A percentile compares a stretch with the other conserved stretches of the same genome.
Conservation (phyloP, 2,888 invertebrate genomes). For the Drosophila ustulata region DNA sequence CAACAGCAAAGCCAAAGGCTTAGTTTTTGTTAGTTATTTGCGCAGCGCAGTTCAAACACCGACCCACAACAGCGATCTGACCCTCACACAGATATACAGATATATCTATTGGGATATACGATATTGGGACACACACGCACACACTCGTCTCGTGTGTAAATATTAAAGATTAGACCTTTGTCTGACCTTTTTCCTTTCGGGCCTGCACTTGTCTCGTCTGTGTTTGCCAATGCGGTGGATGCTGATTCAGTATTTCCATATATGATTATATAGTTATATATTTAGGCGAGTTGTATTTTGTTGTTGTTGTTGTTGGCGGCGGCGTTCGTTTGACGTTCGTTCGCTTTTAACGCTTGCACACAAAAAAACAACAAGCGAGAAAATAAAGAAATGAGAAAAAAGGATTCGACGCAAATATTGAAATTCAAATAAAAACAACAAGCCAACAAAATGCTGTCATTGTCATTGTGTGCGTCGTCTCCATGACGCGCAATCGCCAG, state of each 20-base stretch:
- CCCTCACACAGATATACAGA: conserved; percentile 18
- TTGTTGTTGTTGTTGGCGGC: background rate
- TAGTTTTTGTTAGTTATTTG: conserved; percentile 63
- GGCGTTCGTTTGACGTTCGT: conserved; percentile 27
- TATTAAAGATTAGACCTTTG: conserved; percentile 65
- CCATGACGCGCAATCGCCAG: conserved; percentile 64
- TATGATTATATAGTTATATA: conserved; percentile 9
- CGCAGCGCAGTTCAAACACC: conserved; percentile 70
- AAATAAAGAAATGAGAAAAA: conserved; percentile 36
- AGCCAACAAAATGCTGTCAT: conserved; percentile 36
- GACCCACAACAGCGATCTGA: conserved; percentile 54
- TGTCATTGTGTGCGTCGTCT: conserved; percentile 17
- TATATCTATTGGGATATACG: background rate
- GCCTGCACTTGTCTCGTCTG: conserved; percentile 62
- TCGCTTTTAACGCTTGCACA: conserved; percentile 51
- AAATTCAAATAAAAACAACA: conserved; percentile 54
- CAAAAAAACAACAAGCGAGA: conserved; percentile 50
- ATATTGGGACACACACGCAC: background rate
- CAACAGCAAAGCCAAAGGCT: conserved; percentile 47
- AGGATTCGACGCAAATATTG: conserved; percentile 77
- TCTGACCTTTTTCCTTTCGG: conserved; percentile 52
- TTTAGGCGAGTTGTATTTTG: conserved; percentile 19
- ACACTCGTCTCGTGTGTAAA: conserved; percentile 43
- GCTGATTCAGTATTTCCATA: conserved; percentile 39
- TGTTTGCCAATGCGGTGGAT: conserved; percentile 75